A percentile compares a stretch with the other conserved stretches of the same genome.
Evolutionary conservation across 2,888 invertebrate genomes (phyloP).

Genomic region (Lithophane leautieri): DNA sequence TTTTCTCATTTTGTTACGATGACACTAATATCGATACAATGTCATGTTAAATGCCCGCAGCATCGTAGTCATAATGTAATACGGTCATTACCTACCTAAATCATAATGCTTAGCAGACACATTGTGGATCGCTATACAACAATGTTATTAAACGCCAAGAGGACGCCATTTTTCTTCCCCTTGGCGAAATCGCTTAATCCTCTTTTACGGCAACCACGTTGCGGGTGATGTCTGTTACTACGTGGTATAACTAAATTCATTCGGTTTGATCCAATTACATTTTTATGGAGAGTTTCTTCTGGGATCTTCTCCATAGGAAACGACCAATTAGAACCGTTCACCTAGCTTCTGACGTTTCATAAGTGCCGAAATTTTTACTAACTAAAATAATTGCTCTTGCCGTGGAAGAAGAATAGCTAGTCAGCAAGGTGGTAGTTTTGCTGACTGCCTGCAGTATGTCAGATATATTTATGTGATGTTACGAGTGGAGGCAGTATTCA

Average conservation of each 20-base stretch:
- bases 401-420: neutral
- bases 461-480: neutral
- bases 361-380: neutral
- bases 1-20: neutral
- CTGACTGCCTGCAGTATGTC: neutral
- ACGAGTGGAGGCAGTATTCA: neutral
- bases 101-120: neutral
- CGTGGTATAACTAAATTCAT: constrained; percentile 8
- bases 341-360: neutral
- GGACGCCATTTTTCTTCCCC: constrained; percentile 15
- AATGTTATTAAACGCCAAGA: constrained; percentile 17
- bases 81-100: neutral
- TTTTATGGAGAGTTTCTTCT: neutral
- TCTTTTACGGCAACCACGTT: constrained; percentile 26
- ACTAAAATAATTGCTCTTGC: neutral
- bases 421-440: neutral
- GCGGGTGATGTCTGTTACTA: neutral
- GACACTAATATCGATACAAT: neutral
- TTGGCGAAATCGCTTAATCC: constrained; percentile 23
- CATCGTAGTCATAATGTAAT: neutral
- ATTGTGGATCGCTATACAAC: neutral
- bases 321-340: neutral
- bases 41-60: neutral
- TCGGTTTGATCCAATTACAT: neutral
- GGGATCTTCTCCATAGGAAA: neutral